A percentile compares a stretch with the other conserved stretches of the same genome.
phyloP scores from a whole-genome alignment of 2,797 vertebrate genomes.

The Hydrolagus colliei region DNA sequence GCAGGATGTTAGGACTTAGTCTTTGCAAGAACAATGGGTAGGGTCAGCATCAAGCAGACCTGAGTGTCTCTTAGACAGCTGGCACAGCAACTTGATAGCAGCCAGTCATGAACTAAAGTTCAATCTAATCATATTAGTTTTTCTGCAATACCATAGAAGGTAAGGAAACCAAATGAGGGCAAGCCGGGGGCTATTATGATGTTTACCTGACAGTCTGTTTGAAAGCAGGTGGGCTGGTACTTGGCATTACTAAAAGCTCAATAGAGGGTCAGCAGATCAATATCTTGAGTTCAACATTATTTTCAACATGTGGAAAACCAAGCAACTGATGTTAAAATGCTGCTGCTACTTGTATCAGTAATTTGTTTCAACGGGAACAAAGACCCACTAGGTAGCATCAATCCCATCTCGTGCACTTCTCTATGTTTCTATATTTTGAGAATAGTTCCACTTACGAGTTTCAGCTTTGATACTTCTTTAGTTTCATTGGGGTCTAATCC shows the following conservation, averaged over 20 bases:
- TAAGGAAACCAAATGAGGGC: slow-evolving; percentile 59
- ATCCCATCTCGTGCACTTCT: too few relatives aligned
- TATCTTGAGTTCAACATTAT: background rate
- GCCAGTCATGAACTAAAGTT: slow-evolving; percentile 46
- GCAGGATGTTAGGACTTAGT: slow-evolving; percentile 33
- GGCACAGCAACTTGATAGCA: slow-evolving; percentile 52
- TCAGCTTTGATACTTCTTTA: too few relatives aligned
- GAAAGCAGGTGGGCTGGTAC: slow-evolving; percentile 55
- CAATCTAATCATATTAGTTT: slow-evolving; percentile 54
- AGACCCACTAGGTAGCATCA: too few relatives aligned
- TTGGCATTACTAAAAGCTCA: background rate
- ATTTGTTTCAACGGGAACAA: background rate
- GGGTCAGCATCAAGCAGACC: slow-evolving; percentile 47
- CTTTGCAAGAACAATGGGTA: slow-evolving; percentile 40
- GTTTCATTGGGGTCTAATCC: too few relatives aligned
- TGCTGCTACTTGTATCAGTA: background rate
- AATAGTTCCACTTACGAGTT: too few relatives aligned
- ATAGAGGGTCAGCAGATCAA: slow-evolving; percentile 2
- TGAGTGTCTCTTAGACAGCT: slow-evolving; percentile 53
- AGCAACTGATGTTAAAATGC: background rate
- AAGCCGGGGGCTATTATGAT: slow-evolving; percentile 47
- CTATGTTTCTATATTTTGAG: too few relatives aligned
- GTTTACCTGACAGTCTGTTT: slow-evolving; percentile 57
- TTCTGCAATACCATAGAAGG: slow-evolving; percentile 54
- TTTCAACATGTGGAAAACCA: background rate